These are phyloP conservation scores for Philaethria dido DNA, from an alignment of 2,888 invertebrate genomes.

Conservation along the genomic window DNA sequence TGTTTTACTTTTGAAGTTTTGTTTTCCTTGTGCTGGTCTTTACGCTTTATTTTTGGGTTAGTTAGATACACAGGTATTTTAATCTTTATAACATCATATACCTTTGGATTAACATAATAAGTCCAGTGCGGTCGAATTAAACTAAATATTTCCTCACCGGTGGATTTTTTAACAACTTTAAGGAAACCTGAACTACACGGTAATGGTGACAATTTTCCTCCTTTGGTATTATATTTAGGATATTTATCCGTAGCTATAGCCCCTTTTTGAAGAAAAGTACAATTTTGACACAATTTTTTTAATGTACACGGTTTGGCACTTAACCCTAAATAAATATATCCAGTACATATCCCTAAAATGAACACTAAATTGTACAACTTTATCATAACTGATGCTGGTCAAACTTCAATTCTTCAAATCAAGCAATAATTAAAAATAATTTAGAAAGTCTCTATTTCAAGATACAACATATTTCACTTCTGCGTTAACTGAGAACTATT, in stretches of 20 bases:
- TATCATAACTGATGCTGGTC: not conserved
- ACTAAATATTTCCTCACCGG: not conserved
- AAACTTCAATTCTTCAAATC: too few relatives aligned
- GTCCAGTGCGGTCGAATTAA: not conserved
- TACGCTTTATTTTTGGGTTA: not conserved
- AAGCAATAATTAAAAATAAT: not conserved
- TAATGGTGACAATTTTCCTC: too few relatives aligned
- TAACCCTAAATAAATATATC: not conserved
- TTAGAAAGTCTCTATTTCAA: not conserved
- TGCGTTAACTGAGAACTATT: conserved; percentile 45
- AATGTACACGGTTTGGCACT: not conserved
- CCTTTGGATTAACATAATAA: conserved; percentile 5
- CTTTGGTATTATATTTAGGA: not conserved
- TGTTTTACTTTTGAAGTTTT: not conserved
- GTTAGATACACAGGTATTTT: not conserved
- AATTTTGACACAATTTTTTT: not conserved
- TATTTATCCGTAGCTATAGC: not conserved
- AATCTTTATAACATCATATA: conserved; percentile 3
- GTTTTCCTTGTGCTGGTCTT: not conserved
- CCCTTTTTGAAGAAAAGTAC: not conserved
- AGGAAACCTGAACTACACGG: not conserved
- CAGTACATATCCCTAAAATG: not conserved
- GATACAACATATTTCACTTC: conserved; percentile 6
- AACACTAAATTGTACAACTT: not conserved
- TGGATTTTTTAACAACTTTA: not conserved